A percentile compares a stretch with the other conserved stretches of the same genome.
Conservation (phyloP, 2,113 vertebrate species). For the Numida meleagris region DNA sequence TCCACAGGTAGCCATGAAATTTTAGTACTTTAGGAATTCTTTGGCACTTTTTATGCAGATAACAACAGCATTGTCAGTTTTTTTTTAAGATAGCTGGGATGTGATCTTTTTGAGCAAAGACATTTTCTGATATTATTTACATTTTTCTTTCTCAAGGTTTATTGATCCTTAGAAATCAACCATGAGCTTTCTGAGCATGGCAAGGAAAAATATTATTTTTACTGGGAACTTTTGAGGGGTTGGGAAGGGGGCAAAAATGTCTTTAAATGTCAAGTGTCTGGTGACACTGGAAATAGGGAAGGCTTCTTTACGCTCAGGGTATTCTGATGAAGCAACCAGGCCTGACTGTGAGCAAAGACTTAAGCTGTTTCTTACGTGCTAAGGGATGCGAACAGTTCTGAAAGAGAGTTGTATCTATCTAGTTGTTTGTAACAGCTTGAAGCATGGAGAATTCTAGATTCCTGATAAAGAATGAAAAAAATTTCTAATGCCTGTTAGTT, state of each 20-base stretch:
- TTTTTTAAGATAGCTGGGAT: background rate
- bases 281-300: background rate
- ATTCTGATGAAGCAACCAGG: background rate
- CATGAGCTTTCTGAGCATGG: background rate
- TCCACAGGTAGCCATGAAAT: background rate
- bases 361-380: background rate
- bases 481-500: background rate
- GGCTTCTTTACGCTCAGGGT: background rate
- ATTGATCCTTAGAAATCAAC: background rate
- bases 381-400: background rate
- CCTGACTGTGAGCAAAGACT: background rate
- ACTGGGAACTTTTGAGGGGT: background rate
- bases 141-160: background rate
- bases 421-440: background rate
- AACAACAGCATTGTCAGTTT: background rate
- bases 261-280: background rate
- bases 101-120: background rate
- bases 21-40: background rate
- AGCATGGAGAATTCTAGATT: background rate
- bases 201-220: background rate
- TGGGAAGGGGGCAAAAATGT: background rate
- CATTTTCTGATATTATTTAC: background rate
- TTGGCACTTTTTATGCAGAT: background rate
- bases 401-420: background rate
- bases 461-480: background rate